Evolutionary conservation across 1,140 invertebrate species (phyloP).

Genomic region (Drosophila kurseongensis): DNA sequence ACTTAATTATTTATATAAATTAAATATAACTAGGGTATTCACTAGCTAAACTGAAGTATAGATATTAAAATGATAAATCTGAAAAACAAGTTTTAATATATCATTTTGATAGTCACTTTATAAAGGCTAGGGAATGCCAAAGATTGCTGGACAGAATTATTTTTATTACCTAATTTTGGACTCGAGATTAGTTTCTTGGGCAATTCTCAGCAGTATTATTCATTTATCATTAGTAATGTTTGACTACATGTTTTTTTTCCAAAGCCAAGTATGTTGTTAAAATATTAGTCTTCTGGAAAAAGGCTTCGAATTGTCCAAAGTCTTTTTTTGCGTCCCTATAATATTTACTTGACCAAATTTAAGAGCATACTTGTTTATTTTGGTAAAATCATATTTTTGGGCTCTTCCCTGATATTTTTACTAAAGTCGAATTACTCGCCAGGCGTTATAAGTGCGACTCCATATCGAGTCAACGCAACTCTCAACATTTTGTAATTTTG

Average conservation of each 20-base stretch:
- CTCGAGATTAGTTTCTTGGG: background rate
- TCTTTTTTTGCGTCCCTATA: background rate
- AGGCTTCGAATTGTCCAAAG: background rate
- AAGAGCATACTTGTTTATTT: background rate
- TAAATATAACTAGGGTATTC: slow-evolving; percentile 2
- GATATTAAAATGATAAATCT: background rate
- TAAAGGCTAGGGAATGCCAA: background rate
- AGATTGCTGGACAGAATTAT: no score
- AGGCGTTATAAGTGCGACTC: background rate
- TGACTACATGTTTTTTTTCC: no score
- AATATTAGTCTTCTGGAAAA: no score
- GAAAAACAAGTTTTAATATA: background rate
- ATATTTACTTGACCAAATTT: no score
- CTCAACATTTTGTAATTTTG: slow-evolving; percentile 23
- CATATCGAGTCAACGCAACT: slow-evolving; percentile 1
- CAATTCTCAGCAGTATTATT: background rate
- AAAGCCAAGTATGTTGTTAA: no score
- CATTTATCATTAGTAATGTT: no score
- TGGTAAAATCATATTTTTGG: background rate
- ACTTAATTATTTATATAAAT: slow-evolving; percentile 10
- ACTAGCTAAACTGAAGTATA: slow-evolving; percentile 1
- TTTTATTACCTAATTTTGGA: background rate
- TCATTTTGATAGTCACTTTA: background rate
- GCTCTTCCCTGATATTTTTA: background rate
- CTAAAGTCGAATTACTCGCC: background rate